Evolutionary conservation across 2,113 vertebrate species (phyloP), one percentile per base, ranked within the genome.

Genomic region (Crotalus viridis): DNA sequence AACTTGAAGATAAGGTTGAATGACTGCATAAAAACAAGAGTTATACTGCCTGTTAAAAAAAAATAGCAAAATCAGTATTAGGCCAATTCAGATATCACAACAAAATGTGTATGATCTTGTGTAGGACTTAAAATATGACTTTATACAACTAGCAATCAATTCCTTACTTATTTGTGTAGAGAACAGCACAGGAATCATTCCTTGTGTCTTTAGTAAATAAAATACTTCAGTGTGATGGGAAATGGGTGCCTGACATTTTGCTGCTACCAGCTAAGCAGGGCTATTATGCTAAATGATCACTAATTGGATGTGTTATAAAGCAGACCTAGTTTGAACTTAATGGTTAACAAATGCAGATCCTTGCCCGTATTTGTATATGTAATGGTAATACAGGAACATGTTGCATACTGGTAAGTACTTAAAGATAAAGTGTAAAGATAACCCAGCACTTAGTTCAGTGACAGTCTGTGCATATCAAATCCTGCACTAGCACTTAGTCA

Each of bases 1-100:
- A 95, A 54, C 43, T 91, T 48, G 91, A 81, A 24, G 85, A 91
- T 88, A 92, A 96, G 93, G 94, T 95, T 94, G 69, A 54, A 56
- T 59, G 59, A 92, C 28, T 57, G 39, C 39, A 81, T 43, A 17
- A 74, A 64, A 74, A 74, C 13, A 3, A 15, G 10, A 6, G 13
- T n/a, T 74, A 74, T 74, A 33, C 15, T 33, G 74, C 17, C 74
- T 81, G 7, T 81, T 10, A 48, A 13, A 56, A 48, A 12, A 56
- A 81, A 81, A 81, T 81, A 21, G 3, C 7, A 81, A 81, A 81
- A 81, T 81, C 33, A 81, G 3, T 9, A 43, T 43, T 81, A 43
- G 33, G 7, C 74, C 33, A 81, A 3, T 81, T 81, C 33, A 43
- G 19, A 43, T 81, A 81, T 21, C 74, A 43, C 33, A 43, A n/a